Conservation (phyloP, 2,797 vertebrate genomes). For the Mus spretus region DNA sequence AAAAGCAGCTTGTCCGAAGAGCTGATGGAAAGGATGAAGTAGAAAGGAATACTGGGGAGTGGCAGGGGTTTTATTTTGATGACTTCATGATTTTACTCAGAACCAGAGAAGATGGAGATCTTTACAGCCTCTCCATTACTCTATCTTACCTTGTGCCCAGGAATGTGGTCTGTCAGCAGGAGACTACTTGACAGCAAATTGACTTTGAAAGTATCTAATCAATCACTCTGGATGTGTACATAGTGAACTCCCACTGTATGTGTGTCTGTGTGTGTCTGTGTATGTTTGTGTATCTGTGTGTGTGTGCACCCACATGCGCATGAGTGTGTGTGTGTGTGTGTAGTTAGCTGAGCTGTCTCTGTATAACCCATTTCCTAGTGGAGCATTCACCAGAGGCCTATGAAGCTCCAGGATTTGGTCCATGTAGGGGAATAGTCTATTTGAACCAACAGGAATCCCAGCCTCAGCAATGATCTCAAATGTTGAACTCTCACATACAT, state of each 20-base stretch:
- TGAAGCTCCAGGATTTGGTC: neutral
- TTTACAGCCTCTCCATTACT: neutral
- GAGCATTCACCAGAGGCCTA: neutral
- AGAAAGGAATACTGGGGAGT: neutral
- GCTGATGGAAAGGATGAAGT: neutral
- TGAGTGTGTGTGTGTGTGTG: neutral
- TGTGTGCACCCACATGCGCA: neutral
- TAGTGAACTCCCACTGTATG: neutral
- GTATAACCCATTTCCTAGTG: neutral
- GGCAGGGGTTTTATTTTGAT: conserved; percentile 19
- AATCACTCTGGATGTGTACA: neutral
- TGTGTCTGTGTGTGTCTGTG: neutral
- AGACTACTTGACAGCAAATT: neutral
- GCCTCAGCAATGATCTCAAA: neutral
- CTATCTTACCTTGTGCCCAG: neutral
- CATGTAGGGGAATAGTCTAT: fast-evolving
- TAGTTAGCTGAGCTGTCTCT: neutral
- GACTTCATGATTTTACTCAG: neutral
- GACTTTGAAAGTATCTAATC: conserved; percentile 51
- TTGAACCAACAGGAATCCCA: neutral
- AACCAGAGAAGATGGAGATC: neutral
- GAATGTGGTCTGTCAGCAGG: neutral
- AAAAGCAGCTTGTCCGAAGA: neutral
- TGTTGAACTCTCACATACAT: neutral
- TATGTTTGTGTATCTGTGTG: neutral